A percentile compares a stretch with the other conserved stretches of the same genome.
phyloP scores from a whole-genome alignment of 2,888 invertebrate species.

The Enchytraeus crypticus region DNA sequence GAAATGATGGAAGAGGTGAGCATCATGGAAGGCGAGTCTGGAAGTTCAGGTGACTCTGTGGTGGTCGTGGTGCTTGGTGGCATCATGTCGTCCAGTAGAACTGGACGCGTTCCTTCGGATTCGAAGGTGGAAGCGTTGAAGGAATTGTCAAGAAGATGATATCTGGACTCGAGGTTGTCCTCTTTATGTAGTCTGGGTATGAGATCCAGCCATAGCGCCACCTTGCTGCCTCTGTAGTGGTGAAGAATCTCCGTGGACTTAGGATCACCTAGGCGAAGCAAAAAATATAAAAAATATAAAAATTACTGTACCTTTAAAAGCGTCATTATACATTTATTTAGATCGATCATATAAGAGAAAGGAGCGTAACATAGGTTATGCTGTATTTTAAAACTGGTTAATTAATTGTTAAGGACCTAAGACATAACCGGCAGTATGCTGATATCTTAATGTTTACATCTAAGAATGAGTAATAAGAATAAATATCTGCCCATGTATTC shows the following conservation, averaged over 20 bases:
- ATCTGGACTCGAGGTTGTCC: conserved; percentile 66
- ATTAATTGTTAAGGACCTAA: too few species aligned
- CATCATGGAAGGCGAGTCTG: neutral
- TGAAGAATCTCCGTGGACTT: conserved; percentile 60
- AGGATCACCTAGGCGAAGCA: too few species aligned
- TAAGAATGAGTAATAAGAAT: too few species aligned
- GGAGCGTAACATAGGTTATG: too few species aligned
- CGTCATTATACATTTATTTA: too few species aligned
- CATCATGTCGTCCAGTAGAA: neutral
- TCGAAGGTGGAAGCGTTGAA: conserved; percentile 81
- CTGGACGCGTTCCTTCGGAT: conserved; percentile 41
- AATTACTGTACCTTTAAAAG: too few species aligned
- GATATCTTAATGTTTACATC: too few species aligned
- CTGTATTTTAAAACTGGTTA: too few species aligned
- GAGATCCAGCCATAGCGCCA: conserved; percentile 88
- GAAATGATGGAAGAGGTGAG: neutral
- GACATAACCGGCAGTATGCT: too few species aligned
- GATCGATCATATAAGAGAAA: too few species aligned
- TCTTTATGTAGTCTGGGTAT: conserved; percentile 79
- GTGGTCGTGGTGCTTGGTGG: neutral
- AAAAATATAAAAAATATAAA: too few species aligned
- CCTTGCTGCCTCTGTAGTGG: conserved; percentile 86
- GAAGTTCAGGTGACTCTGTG: neutral
- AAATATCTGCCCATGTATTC: too few species aligned
- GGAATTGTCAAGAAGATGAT: conserved; percentile 73